These are phyloP conservation scores for Ammodytes marinus DNA, from an alignment of 2,113 vertebrate genomes.

Conservation along the genomic window DNA sequence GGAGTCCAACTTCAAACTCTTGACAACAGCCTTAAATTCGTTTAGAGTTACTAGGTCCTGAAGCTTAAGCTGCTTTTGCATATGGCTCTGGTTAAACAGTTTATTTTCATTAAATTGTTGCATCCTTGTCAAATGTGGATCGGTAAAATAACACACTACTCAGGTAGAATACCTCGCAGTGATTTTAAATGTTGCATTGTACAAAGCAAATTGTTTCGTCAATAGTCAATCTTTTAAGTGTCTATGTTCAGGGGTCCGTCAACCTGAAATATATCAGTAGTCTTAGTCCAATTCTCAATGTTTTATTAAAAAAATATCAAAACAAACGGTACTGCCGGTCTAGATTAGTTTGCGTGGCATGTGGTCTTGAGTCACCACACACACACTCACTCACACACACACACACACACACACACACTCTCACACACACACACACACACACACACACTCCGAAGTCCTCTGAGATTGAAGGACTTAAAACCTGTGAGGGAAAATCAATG, in stretches of 20 bases:
- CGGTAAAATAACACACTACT: neutral
- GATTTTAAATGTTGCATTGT: neutral
- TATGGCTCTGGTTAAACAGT: too few species aligned
- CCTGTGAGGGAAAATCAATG: constrained; percentile 50
- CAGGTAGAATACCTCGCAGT: neutral
- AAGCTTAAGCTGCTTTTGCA: too few species aligned
- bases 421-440: too few species aligned
- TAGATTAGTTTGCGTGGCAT: constrained; percentile 30
- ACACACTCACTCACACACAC: too few species aligned
- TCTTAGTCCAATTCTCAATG: neutral
- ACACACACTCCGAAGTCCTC: neutral
- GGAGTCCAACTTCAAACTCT: too few species aligned
- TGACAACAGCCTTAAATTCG: too few species aligned
- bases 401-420: too few species aligned
- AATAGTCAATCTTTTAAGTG: neutral
- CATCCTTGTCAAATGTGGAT: neutral
- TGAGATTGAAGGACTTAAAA: constrained; percentile 30
- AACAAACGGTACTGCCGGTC: neutral
- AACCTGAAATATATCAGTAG: neutral
- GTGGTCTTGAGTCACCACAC: too few species aligned
- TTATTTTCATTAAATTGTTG: neutral
- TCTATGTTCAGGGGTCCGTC: neutral
- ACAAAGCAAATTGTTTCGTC: neutral
- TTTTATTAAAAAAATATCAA: neutral
- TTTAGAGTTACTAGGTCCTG: too few species aligned